Percentiles rank a stretch among this genome's conserved stretches.
Evolutionary conservation across 2,113 vertebrate genomes (phyloP).

Genomic region (Ptychochromis oligacanthus): DNA sequence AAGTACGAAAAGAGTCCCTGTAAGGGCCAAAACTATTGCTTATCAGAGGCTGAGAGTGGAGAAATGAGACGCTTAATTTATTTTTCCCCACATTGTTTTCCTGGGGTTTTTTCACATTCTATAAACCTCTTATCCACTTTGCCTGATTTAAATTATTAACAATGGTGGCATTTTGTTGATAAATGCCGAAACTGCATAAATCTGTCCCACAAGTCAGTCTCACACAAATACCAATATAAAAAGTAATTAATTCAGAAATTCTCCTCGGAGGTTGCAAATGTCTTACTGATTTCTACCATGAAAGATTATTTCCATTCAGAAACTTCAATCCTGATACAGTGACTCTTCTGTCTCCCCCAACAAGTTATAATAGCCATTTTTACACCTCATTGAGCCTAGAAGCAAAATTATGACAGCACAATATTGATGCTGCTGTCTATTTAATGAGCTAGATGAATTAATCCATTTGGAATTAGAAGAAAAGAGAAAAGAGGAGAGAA

Average conservation of each 20-base stretch:
- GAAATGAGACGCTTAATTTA: background rate
- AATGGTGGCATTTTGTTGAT: constrained; percentile 26
- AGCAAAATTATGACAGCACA: constrained; percentile 45
- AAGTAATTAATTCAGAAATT: constrained; percentile 48
- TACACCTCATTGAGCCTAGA: constrained; percentile 49
- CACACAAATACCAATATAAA: constrained; percentile 24
- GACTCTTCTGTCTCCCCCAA: constrained; percentile 25
- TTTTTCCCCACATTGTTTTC: constrained; percentile 14
- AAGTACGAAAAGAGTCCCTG: background rate
- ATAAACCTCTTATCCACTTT: constrained; percentile 21
- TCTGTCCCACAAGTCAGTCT: constrained; percentile 1
- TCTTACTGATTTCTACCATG: constrained; percentile 8
- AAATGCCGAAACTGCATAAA: background rate
- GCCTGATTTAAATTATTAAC: constrained; percentile 10
- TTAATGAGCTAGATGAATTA: constrained; percentile 59
- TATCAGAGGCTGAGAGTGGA: background rate
- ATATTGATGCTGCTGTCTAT: constrained; percentile 58
- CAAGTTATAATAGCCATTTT: constrained; percentile 50
- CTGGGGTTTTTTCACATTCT: background rate
- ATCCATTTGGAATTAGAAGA: constrained; percentile 53
- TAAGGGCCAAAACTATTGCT: background rate
- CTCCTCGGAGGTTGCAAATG: background rate
- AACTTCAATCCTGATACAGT: constrained; percentile 3
- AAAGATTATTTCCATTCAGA: constrained; percentile 31
- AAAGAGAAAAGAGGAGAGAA: constrained; percentile 3